Percentiles rank a stretch among this genome's conserved stretches.
Evolutionary conservation across 1,140 invertebrate species (phyloP).

Genomic region (Tetragnatha versicolor): DNA sequence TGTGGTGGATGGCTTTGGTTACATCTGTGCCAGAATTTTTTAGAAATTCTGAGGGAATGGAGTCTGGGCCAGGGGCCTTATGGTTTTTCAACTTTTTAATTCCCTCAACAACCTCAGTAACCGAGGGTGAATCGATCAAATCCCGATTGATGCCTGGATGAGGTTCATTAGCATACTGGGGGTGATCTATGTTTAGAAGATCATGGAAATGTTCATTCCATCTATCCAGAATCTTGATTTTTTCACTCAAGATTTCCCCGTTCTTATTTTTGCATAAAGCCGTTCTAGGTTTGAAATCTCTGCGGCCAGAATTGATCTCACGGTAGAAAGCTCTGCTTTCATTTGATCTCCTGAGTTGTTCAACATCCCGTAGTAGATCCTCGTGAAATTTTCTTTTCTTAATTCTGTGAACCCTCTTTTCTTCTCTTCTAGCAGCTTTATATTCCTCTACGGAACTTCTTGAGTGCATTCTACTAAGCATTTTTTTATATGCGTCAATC

Average conservation of each 20-base stretch:
- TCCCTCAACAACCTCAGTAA: neutral
- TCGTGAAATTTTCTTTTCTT: neutral
- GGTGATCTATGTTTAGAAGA: neutral
- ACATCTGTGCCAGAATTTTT: too few species aligned
- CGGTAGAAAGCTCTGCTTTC: too few species aligned
- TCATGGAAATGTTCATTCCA: neutral
- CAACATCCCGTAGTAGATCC: neutral
- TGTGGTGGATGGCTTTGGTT: too few species aligned
- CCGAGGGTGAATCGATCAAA: neutral
- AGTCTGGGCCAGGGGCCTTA: neutral
- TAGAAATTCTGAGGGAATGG: neutral
- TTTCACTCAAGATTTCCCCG: too few species aligned
- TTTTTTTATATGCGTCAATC: conserved; percentile 1
- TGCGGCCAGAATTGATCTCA: too few species aligned
- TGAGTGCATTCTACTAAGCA: neutral
- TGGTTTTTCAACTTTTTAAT: conserved; percentile 8
- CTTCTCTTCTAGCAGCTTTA: neutral
- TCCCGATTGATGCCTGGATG: neutral
- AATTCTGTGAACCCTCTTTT: neutral
- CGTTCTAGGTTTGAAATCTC: too few species aligned
- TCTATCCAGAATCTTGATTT: neutral
- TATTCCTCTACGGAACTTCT: neutral
- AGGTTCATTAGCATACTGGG: neutral
- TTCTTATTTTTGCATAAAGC: too few species aligned
- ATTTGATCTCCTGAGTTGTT: too few species aligned